A percentile compares a stretch with the other conserved stretches of the same genome.
Evolutionary conservation across 92 coral and sea anemone species (phyloP).

Genomic region (Siderastrea siderea): DNA sequence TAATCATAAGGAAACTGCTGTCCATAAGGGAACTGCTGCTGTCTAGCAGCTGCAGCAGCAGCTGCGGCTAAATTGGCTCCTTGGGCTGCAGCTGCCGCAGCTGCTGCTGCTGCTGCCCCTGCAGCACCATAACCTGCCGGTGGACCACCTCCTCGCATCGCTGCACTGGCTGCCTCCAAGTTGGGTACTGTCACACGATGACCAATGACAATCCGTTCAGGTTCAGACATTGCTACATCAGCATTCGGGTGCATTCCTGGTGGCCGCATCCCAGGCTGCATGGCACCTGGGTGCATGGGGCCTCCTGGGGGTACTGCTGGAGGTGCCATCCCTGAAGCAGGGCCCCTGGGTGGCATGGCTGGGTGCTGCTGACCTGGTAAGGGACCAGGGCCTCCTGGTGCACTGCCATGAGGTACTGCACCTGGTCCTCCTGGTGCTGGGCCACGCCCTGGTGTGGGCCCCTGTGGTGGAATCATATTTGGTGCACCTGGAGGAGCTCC

Average conservation of each 20-base stretch:
- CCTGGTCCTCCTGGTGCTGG: slow-evolving; percentile 51
- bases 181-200: slow-evolving; percentile 90
- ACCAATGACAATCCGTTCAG: slow-evolving; percentile 85
- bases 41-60: slow-evolving; percentile 88
- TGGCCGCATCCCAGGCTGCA: slow-evolving; percentile 66
- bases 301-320: slow-evolving; percentile 50
- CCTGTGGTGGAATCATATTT: slow-evolving; percentile 68
- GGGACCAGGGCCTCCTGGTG: slow-evolving; percentile 43
- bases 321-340: slow-evolving; percentile 40
- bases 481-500: slow-evolving; percentile 58
- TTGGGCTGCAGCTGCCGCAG: slow-evolving; percentile 66
- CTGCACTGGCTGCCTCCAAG: slow-evolving; percentile 76
- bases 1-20: slow-evolving; percentile 92
- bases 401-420: slow-evolving; percentile 29
- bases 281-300: slow-evolving; percentile 47
- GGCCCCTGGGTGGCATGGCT: slow-evolving; percentile 50
- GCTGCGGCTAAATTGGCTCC: slow-evolving; percentile 62
- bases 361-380: slow-evolving; percentile 60
- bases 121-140: slow-evolving; percentile 65
- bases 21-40: slow-evolving; percentile 82
- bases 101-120: slow-evolving; percentile 89
- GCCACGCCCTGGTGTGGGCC: slow-evolving; percentile 51
- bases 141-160: slow-evolving; percentile 71
- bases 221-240: slow-evolving; percentile 62
- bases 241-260: slow-evolving; percentile 67